These are phyloP conservation scores for Drosophila nigromelanica DNA, from an alignment of 1,140 invertebrate species.

Conservation along the genomic window DNA sequence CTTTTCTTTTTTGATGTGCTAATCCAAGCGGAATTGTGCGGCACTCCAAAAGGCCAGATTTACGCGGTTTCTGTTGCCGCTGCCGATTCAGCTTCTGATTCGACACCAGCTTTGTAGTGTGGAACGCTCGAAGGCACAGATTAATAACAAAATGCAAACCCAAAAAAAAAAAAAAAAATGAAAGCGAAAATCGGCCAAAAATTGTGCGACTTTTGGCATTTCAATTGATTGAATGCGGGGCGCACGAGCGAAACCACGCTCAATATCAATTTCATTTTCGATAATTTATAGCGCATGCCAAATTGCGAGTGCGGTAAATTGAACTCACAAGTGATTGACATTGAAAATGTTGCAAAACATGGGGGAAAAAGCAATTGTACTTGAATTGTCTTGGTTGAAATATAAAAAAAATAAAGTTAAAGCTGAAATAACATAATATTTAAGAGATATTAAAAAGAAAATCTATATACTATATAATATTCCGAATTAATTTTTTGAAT, in stretches of 20 bases:
- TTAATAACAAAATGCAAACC: conserved; percentile 63
- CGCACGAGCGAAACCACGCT: conserved; percentile 47
- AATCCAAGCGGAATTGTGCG: conserved; percentile 63
- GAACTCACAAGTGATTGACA: conserved; percentile 42
- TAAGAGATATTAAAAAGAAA: too few relatives aligned
- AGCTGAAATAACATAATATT: neutral
- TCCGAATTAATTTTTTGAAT: too few relatives aligned
- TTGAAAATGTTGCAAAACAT: conserved; percentile 5
- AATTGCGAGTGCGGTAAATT: conserved; percentile 58
- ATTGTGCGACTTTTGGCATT: conserved; percentile 71
- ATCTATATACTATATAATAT: too few relatives aligned
- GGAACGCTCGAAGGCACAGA: conserved; percentile 43
- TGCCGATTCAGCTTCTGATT: conserved; percentile 22
- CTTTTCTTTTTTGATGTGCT: conserved; percentile 25
- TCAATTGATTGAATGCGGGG: conserved; percentile 70
- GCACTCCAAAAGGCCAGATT: conserved; percentile 16
- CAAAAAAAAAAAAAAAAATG: conserved; percentile 3
- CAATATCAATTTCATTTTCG: conserved; percentile 60
- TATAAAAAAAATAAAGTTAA: neutral
- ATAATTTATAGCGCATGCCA: conserved; percentile 67
- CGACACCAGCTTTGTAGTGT: conserved; percentile 4
- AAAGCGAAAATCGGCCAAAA: conserved; percentile 52
- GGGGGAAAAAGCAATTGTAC: neutral
- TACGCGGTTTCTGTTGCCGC: conserved; percentile 8
- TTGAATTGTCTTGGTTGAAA: neutral